phyloP scores from a whole-genome alignment of 2,113 vertebrate genomes.

The Redunca redunca region DNA sequence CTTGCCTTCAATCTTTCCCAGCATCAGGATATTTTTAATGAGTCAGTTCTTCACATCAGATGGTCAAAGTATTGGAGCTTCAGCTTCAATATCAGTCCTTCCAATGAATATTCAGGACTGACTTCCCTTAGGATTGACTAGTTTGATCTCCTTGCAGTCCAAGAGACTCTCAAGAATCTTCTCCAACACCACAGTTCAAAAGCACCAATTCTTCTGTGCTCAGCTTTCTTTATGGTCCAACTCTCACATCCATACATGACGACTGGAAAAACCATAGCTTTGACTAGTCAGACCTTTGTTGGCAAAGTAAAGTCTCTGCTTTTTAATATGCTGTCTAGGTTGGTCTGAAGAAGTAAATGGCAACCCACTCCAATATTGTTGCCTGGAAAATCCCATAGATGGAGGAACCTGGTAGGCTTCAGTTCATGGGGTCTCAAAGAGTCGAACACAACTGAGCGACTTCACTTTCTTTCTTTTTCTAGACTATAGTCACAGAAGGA shows the following conservation, averaged over 20 bases:
- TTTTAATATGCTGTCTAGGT: neutral
- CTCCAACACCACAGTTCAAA: neutral
- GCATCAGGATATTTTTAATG: neutral
- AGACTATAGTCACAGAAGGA: neutral
- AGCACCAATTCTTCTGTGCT: accelerated
- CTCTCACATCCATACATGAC: neutral
- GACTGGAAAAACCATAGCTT: neutral
- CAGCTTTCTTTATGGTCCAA: neutral
- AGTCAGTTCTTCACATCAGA: neutral
- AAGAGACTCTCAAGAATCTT: neutral
- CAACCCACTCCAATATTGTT: neutral
- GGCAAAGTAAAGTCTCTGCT: neutral
- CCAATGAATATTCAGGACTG: neutral
- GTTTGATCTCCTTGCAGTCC: neutral
- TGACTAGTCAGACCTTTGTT: neutral
- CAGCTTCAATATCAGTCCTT: neutral
- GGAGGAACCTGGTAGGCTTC: neutral
- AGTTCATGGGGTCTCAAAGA: neutral
- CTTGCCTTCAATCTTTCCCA: neutral
- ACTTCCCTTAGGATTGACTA: neutral
- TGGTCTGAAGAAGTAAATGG: neutral
- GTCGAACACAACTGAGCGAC: accelerated
- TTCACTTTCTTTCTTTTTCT: neutral
- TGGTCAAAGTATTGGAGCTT: neutral
- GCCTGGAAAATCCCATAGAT: neutral